Percentiles rank a stretch among this genome's conserved stretches.
phyloP scores from a whole-genome alignment of 2,888 invertebrate genomes.

The Lumbricus terrestris region DNA sequence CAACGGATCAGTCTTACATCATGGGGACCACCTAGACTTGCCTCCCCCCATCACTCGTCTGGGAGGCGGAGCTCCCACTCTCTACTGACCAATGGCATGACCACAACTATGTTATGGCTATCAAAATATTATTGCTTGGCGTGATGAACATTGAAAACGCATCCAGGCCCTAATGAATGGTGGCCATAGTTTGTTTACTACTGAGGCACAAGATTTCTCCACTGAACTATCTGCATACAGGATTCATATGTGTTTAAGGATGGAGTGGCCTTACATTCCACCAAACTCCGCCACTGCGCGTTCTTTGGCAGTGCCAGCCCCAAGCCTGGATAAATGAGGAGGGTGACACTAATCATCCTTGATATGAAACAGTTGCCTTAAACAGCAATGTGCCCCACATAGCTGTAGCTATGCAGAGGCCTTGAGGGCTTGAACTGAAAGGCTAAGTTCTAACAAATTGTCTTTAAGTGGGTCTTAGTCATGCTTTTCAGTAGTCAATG shows the following conservation, averaged over 20 bases:
- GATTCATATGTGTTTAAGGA: neutral
- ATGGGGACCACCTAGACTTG: neutral
- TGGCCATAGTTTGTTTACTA: neutral
- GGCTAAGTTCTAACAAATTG: neutral
- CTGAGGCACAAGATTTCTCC: too few species aligned
- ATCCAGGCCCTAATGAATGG: neutral
- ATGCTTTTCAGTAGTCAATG: neutral
- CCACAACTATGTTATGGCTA: neutral
- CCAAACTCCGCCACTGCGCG: too few species aligned
- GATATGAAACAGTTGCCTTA: too few species aligned
- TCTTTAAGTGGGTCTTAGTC: neutral
- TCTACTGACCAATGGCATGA: neutral
- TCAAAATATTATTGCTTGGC: neutral
- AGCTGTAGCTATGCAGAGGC: too few species aligned
- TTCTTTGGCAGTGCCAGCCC: too few species aligned
- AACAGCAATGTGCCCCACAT: too few species aligned
- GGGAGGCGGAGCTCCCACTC: slow-evolving; percentile 3
- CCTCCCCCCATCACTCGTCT: neutral
- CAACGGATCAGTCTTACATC: neutral
- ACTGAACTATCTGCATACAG: neutral
- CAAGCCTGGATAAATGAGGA: too few species aligned
- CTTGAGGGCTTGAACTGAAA: neutral
- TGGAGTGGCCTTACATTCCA: too few species aligned
- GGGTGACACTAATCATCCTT: too few species aligned
- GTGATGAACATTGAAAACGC: neutral